Evolutionary conservation across 2,888 invertebrate genomes (phyloP).

Genomic region (Aphelenchoides bicaudatus): DNA sequence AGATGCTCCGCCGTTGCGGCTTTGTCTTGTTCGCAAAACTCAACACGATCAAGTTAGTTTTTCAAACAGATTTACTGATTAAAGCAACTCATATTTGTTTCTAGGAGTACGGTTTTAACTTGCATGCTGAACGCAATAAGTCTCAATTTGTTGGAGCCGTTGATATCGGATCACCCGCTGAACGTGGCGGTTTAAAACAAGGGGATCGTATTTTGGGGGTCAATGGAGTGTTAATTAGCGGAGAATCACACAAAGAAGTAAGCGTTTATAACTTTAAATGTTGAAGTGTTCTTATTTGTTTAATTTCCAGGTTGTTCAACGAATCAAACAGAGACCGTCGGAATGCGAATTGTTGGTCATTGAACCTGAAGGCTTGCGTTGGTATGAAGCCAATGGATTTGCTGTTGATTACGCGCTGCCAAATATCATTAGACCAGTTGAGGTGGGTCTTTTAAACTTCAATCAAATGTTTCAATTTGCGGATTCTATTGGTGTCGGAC

Average conservation of each 20-base stretch:
- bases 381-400: slow-evolving; percentile 65
- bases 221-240: slow-evolving; percentile 52
- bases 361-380: slow-evolving; percentile 72
- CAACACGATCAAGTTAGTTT: slow-evolving; percentile 30
- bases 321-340: slow-evolving; percentile 51
- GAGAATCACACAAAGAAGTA: slow-evolving; percentile 53
- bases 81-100: slow-evolving; percentile 25
- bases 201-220: slow-evolving; percentile 60
- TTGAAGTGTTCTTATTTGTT: slow-evolving; percentile 5
- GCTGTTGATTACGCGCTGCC: slow-evolving; percentile 42
- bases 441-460: slow-evolving; percentile 19
- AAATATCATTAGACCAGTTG: slow-evolving; percentile 32
- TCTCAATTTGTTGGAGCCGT: slow-evolving; percentile 57
- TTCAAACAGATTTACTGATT: slow-evolving; percentile 27
- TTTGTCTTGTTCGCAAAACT: slow-evolving; percentile 50
- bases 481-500: too few relatives aligned
- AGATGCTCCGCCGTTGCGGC: slow-evolving; percentile 51
- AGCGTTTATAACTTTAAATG: background rate
- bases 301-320: slow-evolving; percentile 47
- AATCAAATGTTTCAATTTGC: too few relatives aligned
- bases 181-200: slow-evolving; percentile 43
- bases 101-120: slow-evolving; percentile 60
- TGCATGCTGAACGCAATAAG: slow-evolving; percentile 53
- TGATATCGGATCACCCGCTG: slow-evolving; percentile 42
- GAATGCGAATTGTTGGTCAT: slow-evolving; percentile 83